Conservation (phyloP, 2,888 invertebrate species). For the Megastigmus dorsalis region DNA sequence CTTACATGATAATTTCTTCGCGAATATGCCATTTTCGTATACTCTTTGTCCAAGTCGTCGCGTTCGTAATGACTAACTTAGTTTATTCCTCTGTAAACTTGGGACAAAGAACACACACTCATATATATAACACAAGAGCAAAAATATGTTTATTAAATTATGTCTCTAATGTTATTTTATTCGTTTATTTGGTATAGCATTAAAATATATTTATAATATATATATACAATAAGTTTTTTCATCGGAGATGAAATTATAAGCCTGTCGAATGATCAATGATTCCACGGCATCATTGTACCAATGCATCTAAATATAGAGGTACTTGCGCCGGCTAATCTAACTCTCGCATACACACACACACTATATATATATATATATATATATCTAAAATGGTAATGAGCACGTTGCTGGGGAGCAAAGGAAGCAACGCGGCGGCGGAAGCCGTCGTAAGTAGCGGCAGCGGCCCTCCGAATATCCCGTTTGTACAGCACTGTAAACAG, state of each 20-base stretch:
- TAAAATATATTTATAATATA: too few relatives aligned
- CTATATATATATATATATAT: background rate
- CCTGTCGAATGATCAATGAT: too few relatives aligned
- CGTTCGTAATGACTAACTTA: constrained; percentile 20
- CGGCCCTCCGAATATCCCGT: constrained; percentile 59
- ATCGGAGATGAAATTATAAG: too few relatives aligned
- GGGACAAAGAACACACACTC: constrained; percentile 14
- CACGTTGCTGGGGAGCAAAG: constrained; percentile 34
- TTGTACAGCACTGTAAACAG: constrained; percentile 73
- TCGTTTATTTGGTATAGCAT: too few relatives aligned
- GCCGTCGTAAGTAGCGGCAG: constrained; percentile 61
- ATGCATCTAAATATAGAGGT: too few relatives aligned
- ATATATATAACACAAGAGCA: too few relatives aligned
- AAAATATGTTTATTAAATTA: too few relatives aligned
- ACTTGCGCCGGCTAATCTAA: constrained; percentile 30
- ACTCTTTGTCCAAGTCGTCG: constrained; percentile 32
- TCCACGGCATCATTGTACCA: too few relatives aligned
- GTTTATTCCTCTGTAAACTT: background rate
- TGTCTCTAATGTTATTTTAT: too few relatives aligned
- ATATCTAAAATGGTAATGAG: constrained; percentile 48
- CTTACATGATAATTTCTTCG: constrained; percentile 51
- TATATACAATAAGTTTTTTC: too few relatives aligned
- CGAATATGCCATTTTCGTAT: constrained; percentile 38
- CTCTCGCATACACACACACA: background rate
- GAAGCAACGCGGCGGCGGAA: background rate